Percentiles rank a stretch among this genome's conserved stretches.
phyloP scores from a whole-genome alignment of 1,140 invertebrate genomes.

The Magallana angulata region DNA sequence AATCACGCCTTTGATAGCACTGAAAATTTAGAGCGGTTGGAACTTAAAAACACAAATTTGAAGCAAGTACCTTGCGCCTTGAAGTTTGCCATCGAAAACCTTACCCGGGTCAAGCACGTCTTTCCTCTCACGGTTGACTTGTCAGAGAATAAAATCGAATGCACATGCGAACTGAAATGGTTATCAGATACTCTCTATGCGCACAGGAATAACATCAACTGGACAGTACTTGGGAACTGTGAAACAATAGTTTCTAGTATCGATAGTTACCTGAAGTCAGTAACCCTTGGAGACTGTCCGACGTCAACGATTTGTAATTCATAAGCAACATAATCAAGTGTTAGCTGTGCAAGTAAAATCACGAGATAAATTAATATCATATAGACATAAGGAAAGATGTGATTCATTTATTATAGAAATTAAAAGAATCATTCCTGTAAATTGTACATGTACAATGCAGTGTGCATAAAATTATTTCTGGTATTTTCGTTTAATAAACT shows the following conservation, averaged over 20 bases:
- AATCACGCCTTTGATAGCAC: constrained; percentile 44
- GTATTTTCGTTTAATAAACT: too few species aligned
- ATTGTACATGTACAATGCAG: too few species aligned
- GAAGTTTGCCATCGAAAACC: constrained; percentile 12
- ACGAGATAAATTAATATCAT: too few species aligned
- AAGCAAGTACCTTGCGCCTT: constrained; percentile 51
- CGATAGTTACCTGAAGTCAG: constrained; percentile 38
- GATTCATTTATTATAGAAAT: too few species aligned
- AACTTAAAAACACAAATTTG: constrained; percentile 33
- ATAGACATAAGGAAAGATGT: too few species aligned
- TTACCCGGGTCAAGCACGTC: background rate
- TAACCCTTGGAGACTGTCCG: background rate
- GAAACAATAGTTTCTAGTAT: constrained; percentile 43
- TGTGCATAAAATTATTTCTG: too few species aligned
- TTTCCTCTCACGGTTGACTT: constrained; percentile 44
- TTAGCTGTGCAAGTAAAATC: too few species aligned
- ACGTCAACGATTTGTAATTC: background rate
- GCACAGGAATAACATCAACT: background rate
- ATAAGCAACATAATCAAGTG: background rate
- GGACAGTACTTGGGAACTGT: constrained; percentile 43
- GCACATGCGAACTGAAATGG: constrained; percentile 54
- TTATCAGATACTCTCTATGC: constrained; percentile 17
- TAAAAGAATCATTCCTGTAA: too few species aligned
- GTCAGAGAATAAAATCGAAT: constrained; percentile 44
- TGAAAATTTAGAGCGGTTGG: constrained; percentile 31